A percentile compares a stretch with the other conserved stretches of the same genome.
Conservation (phyloP, 2,113 vertebrate genomes). For the Etia nguti region DNA sequence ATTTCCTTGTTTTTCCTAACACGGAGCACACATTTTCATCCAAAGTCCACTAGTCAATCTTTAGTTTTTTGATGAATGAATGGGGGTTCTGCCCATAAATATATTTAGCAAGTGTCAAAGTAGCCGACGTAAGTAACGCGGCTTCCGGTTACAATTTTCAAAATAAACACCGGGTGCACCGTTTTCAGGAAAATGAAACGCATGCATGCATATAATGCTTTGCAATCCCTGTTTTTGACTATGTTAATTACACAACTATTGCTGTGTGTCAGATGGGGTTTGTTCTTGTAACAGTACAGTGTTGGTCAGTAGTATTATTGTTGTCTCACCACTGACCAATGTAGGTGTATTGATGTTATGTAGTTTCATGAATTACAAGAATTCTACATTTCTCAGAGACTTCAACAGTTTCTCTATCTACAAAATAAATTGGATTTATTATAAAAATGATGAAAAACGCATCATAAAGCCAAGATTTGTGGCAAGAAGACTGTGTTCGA, state of each 20-base stretch:
- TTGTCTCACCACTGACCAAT: neutral
- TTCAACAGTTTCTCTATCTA: neutral
- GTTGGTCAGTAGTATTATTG: neutral
- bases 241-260: neutral
- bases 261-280: neutral
- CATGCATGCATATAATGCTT: neutral
- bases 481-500: neutral
- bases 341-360: neutral
- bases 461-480: neutral
- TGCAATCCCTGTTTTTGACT: neutral
- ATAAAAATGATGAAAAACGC: neutral
- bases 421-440: neutral
- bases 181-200: neutral
- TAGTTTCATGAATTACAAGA: neutral
- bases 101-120: neutral
- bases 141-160: constrained; percentile 31
- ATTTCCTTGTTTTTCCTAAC: neutral
- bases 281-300: neutral
- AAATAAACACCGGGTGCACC: constrained; percentile 10
- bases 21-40: neutral
- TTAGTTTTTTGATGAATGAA: constrained; percentile 45
- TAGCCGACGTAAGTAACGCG: neutral
- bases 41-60: neutral
- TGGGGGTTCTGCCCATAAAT: neutral
- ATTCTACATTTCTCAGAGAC: neutral